A percentile compares a stretch with the other conserved stretches of the same genome.
These are phyloP conservation scores for Paramormyrops kingsleyae DNA, from an alignment of 2,113 vertebrate species.

Conservation along the genomic window DNA sequence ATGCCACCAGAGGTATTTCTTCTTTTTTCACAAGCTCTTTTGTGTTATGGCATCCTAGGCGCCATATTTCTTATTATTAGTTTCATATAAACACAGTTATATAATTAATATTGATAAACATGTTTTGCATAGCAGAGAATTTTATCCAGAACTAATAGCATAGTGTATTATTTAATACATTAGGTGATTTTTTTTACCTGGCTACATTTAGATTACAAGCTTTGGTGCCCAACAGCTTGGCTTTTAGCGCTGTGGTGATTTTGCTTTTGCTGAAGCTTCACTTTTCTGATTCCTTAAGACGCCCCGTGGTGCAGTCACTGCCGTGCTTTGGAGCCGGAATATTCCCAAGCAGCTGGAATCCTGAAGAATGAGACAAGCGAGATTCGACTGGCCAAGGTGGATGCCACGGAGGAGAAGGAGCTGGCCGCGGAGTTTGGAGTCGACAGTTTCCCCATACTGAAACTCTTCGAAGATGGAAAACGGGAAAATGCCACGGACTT, in stretches of 20 bases:
- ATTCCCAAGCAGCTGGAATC: constrained; percentile 56
- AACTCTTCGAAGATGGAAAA: constrained; percentile 71
- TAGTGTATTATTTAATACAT: not conserved
- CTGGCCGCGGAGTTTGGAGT: constrained; percentile 70
- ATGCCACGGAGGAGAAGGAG: constrained; percentile 59
- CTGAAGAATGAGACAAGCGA: constrained; percentile 55
- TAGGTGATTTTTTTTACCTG: not conserved
- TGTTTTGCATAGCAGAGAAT: not conserved
- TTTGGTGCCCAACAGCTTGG: not conserved
- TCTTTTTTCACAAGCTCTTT: not conserved
- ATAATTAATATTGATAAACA: not conserved
- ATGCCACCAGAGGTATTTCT: not conserved
- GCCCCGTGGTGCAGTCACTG: constrained; percentile 86
- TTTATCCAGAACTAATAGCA: not conserved
- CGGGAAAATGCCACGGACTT: constrained; percentile 64
- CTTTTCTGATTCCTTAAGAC: constrained; percentile 50
- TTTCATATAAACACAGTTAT: not conserved
- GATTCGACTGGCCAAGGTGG: constrained; percentile 73
- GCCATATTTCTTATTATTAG: not conserved
- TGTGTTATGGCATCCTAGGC: not conserved
- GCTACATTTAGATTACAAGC: not conserved
- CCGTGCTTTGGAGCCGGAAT: constrained; percentile 67
- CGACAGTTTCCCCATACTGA: constrained; percentile 68
- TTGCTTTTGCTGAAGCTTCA: not conserved
- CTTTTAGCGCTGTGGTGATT: not conserved